Evolutionary conservation across 2,888 invertebrate species (phyloP).

Genomic region (Tipula vernalis): DNA sequence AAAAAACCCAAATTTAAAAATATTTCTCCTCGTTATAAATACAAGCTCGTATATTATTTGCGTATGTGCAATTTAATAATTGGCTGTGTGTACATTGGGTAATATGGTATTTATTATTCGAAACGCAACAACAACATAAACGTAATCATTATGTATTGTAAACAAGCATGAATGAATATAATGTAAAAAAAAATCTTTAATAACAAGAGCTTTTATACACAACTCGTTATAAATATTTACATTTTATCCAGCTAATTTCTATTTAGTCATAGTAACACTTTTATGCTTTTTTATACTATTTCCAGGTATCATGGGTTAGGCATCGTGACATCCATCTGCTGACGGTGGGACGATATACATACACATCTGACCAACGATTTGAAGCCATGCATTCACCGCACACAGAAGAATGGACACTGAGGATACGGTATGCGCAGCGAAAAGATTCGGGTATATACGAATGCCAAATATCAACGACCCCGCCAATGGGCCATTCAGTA

Average conservation of each 20-base stretch:
- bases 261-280: not conserved
- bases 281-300: not conserved
- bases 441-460: constrained; percentile 73
- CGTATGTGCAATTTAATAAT: not conserved
- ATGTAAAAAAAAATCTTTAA: not conserved
- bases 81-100: not conserved
- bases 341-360: constrained; percentile 62
- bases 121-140: not conserved
- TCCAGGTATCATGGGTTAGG: constrained; percentile 64
- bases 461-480: constrained; percentile 85
- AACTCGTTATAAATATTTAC: not conserved
- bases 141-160: not conserved
- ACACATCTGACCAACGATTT: constrained; percentile 73
- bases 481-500: constrained; percentile 72
- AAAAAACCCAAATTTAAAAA: not conserved
- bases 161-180: not conserved
- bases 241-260: not conserved
- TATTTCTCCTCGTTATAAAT: not conserved
- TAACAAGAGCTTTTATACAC: not conserved
- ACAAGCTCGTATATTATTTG: not conserved
- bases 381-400: constrained; percentile 77
- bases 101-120: not conserved
- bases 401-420: constrained; percentile 76
- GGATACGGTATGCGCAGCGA: constrained; percentile 59
- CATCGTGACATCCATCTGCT: constrained; percentile 62